Evolutionary conservation across 2,113 vertebrate genomes (phyloP).

Genomic region (Strigops habroptila): DNA sequence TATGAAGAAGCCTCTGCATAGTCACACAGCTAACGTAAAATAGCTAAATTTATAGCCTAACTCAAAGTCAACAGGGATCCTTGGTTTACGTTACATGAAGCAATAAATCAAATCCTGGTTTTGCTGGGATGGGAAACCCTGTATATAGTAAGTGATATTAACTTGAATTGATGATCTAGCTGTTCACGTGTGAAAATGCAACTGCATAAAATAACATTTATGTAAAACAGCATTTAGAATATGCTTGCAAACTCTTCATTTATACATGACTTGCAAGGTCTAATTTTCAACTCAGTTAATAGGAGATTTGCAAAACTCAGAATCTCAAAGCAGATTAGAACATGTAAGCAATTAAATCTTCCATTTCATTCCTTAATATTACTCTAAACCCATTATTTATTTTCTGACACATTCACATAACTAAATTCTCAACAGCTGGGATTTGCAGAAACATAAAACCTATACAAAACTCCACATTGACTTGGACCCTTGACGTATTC

Average conservation of each 20-base stretch:
- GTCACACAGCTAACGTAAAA: not conserved
- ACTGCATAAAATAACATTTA: not conserved
- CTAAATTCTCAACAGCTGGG: not conserved
- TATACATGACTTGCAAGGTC: conserved; percentile 1
- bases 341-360: conserved; percentile 22
- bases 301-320: not conserved
- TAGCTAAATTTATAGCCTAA: not conserved
- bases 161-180: conserved; percentile 10
- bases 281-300: conserved; percentile 42
- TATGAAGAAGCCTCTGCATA: not conserved
- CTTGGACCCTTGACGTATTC: not conserved
- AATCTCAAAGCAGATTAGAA: conserved; percentile 5
- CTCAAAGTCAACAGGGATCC: not conserved
- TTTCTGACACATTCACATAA: not conserved
- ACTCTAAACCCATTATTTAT: not conserved
- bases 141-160: not conserved
- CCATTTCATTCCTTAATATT: conserved; percentile 21
- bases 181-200: conserved; percentile 11
- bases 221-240: not conserved
- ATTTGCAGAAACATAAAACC: not conserved
- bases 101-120: not conserved
- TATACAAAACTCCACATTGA: not conserved
- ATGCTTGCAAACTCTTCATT: conserved; percentile 10
- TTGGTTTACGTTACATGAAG: not conserved
- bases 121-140: not conserved